Evolutionary conservation across 2,113 vertebrate genomes (phyloP).

Genomic region (Chloropsis cyanopogon): DNA sequence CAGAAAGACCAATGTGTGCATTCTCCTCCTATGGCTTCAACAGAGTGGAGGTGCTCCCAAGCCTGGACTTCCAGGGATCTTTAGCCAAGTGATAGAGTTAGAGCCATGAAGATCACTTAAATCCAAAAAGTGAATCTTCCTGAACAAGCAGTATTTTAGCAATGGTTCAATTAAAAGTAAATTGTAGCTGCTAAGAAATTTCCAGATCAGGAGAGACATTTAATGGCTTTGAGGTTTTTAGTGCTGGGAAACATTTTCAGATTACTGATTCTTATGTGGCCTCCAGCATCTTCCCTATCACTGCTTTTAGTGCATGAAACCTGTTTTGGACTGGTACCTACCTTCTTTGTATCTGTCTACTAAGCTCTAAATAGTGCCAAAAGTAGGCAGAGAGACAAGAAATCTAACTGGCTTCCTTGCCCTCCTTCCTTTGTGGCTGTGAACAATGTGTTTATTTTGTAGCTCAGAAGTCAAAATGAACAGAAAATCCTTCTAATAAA

Average conservation of each 20-base stretch:
- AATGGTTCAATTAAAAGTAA: background rate
- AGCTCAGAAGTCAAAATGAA: background rate
- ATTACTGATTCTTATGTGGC: background rate
- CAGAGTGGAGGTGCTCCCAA: background rate
- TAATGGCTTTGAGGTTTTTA: background rate
- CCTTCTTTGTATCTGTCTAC: background rate
- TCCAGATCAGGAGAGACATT: background rate
- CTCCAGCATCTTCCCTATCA: background rate
- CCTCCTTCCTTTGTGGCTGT: background rate
- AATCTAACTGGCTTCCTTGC: background rate
- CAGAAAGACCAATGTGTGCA: background rate
- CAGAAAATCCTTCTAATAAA: background rate
- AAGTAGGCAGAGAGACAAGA: background rate
- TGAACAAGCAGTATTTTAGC: background rate
- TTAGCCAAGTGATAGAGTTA: background rate
- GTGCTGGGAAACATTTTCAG: background rate
- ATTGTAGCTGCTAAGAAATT: background rate
- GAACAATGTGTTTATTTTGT: background rate
- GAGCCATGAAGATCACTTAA: background rate
- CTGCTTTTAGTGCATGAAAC: background rate
- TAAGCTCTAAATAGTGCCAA: background rate
- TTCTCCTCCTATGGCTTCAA: background rate
- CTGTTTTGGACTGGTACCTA: background rate
- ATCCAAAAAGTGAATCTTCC: background rate
- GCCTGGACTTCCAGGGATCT: background rate